phyloP scores from a whole-genome alignment of 2,888 invertebrate genomes.

The Lithophane leautieri region DNA sequence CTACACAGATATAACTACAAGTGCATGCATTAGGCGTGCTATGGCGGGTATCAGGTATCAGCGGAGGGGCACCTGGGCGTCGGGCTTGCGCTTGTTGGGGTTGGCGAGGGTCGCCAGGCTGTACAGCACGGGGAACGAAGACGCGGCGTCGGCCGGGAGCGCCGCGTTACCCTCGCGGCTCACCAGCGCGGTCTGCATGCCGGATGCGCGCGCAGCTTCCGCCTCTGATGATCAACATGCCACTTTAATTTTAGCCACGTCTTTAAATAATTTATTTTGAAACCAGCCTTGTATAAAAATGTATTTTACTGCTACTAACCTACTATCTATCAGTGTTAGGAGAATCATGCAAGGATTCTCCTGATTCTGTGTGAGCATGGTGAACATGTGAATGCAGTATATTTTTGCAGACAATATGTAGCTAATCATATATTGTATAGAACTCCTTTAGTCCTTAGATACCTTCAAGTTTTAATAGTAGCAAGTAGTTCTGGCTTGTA shows the following conservation, averaged over 20 bases:
- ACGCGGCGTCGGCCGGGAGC: slow-evolving; percentile 90
- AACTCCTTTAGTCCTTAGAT: too few relatives aligned
- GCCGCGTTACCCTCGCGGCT: slow-evolving; percentile 95
- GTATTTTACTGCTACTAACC: too few relatives aligned
- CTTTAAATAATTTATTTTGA: neutral
- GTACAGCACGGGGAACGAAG: slow-evolving; percentile 89
- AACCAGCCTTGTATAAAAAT: neutral
- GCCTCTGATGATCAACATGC: slow-evolving; percentile 92
- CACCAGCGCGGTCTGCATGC: slow-evolving; percentile 92
- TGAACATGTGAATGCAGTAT: too few relatives aligned
- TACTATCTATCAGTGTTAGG: too few relatives aligned
- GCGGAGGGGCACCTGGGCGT: slow-evolving; percentile 81
- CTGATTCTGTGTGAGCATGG: too few relatives aligned
- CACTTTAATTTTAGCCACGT: slow-evolving; percentile 27
- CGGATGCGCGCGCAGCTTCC: slow-evolving; percentile 94
- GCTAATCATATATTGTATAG: too few relatives aligned
- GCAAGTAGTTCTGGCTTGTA: neutral
- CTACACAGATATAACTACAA: slow-evolving; percentile 68
- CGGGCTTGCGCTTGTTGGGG: slow-evolving; percentile 87
- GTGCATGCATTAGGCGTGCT: slow-evolving; percentile 78
- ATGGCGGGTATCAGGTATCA: slow-evolving; percentile 66
- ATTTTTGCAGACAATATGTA: too few relatives aligned
- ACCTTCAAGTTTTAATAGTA: too few relatives aligned
- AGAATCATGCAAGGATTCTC: too few relatives aligned
- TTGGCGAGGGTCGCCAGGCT: slow-evolving; percentile 91